Conservation (phyloP, 2,888 invertebrate genomes). For the Timema podura region DNA sequence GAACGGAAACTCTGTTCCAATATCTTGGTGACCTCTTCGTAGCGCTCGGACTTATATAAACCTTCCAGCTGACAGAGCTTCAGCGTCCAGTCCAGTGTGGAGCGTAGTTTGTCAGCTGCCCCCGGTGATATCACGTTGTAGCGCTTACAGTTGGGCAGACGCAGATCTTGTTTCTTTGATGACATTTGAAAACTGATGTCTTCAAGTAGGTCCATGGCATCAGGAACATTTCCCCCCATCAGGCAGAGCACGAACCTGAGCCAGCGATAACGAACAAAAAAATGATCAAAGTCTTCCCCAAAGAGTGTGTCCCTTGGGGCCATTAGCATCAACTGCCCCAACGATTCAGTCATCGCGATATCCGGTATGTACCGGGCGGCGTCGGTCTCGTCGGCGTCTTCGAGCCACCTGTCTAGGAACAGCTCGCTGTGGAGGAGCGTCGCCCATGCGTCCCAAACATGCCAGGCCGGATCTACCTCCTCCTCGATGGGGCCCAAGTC, state of each 20-base stretch:
- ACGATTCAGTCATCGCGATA: no score
- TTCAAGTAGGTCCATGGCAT: no score
- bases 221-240: no score
- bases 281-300: no score
- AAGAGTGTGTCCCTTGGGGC: no score
- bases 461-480: constrained; percentile 9
- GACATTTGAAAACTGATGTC: no score
- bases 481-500: not conserved
- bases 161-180: constrained; percentile 18
- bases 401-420: constrained; percentile 41
- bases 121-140: constrained; percentile 49
- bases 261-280: no score
- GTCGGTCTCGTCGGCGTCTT: constrained; percentile 28
- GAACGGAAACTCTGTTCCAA: constrained; percentile 64
- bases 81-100: constrained; percentile 48
- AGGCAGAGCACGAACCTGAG: no score
- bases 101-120: constrained; percentile 48
- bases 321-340: no score
- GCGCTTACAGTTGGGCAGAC: constrained; percentile 52
- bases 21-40: constrained; percentile 61
- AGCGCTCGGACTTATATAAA: constrained; percentile 60
- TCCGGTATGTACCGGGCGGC: no score
- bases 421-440: constrained; percentile 54
- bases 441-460: constrained; percentile 47
- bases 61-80: constrained; percentile 61